A percentile compares a stretch with the other conserved stretches of the same genome.
Conservation (phyloP, 2,797 vertebrate species). For the Parauchenoglanis punctatus region DNA sequence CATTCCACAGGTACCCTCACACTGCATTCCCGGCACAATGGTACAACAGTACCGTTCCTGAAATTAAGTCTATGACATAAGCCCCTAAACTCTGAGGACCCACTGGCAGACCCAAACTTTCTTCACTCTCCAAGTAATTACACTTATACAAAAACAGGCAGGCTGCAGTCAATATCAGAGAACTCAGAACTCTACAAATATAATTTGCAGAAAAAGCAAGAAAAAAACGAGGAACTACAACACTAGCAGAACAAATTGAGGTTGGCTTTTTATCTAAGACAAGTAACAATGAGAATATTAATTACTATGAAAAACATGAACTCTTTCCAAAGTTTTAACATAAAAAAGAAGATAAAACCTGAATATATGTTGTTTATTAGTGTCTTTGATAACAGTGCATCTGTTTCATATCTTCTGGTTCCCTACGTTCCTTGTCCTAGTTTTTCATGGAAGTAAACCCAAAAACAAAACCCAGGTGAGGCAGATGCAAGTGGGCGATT, state of each 20-base stretch:
- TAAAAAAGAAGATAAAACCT: neutral
- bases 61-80: neutral
- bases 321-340: neutral
- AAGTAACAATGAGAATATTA: neutral
- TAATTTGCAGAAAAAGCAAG: neutral
- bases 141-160: neutral
- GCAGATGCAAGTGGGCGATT: neutral
- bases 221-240: neutral
- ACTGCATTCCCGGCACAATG: neutral
- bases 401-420: neutral
- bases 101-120: neutral
- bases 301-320: constrained; percentile 8
- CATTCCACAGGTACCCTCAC: constrained; percentile 13
- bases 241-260: neutral
- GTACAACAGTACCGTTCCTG: neutral
- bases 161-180: neutral
- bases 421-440: neutral
- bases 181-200: neutral
- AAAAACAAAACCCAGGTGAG: neutral
- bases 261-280: neutral
- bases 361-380: neutral
- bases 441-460: neutral
- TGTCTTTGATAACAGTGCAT: neutral
- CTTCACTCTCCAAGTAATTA: neutral
- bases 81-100: neutral